Evolutionary conservation across 2,113 vertebrate species (phyloP).

Genomic region (Albula goreensis): DNA sequence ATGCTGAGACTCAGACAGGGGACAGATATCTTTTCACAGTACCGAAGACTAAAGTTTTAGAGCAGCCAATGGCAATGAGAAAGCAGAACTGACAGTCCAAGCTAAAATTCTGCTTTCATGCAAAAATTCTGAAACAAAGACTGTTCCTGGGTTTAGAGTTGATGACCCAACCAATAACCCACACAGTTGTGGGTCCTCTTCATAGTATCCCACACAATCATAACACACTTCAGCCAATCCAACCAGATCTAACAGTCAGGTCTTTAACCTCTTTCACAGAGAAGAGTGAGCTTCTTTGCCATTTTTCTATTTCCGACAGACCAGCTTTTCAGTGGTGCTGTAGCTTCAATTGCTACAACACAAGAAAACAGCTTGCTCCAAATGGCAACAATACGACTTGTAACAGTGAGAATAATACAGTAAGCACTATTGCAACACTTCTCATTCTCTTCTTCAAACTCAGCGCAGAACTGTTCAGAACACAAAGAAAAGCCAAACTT

Average conservation of each 20-base stretch:
- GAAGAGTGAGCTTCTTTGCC: not conserved
- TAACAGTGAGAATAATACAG: not conserved
- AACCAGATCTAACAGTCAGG: not conserved
- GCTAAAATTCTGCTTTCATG: not conserved
- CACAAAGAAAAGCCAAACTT: not conserved
- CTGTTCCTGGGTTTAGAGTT: too few relatives aligned
- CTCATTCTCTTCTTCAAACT: not conserved
- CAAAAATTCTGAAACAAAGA: too few relatives aligned
- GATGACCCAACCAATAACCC: too few relatives aligned
- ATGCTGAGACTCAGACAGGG: too few relatives aligned
- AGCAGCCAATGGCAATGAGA: not conserved
- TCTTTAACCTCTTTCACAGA: not conserved
- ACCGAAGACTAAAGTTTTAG: not conserved
- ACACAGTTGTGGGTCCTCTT: not conserved
- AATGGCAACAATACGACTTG: not conserved
- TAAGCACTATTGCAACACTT: not conserved
- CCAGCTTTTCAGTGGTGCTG: not conserved
- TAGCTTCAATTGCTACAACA: not conserved
- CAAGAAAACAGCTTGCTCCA: not conserved
- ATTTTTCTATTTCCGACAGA: not conserved
- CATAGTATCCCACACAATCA: not conserved
- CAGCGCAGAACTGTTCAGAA: not conserved
- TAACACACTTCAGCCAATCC: not conserved
- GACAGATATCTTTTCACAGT: too few relatives aligned
- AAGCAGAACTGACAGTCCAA: too few relatives aligned